Percentiles rank a stretch among this genome's conserved stretches.
Evolutionary conservation across 2,888 invertebrate species (phyloP).

Genomic region (Papilio protenor): DNA sequence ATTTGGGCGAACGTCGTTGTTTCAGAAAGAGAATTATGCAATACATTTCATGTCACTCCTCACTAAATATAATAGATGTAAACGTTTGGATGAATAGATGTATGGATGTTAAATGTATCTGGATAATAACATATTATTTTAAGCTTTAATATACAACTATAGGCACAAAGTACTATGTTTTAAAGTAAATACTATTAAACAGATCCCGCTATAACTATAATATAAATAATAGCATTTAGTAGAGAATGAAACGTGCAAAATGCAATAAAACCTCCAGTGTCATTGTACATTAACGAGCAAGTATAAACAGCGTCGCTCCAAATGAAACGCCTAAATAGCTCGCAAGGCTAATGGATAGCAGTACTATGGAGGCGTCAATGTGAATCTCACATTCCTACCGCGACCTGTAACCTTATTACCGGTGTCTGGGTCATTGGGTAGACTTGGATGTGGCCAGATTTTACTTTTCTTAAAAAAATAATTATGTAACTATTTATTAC

Average conservation of each 20-base stretch:
- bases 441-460: constrained; percentile 33
- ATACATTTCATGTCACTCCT: background rate
- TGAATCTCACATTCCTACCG: constrained; percentile 70
- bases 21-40: constrained; percentile 28
- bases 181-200: background rate
- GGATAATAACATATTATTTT: background rate
- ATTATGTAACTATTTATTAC: no score
- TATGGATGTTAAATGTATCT: background rate
- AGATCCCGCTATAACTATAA: background rate
- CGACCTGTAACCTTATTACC: constrained; percentile 61
- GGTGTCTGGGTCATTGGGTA: constrained; percentile 54
- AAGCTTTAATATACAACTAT: background rate
- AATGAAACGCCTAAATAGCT: constrained; percentile 70
- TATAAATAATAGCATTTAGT: constrained; percentile 5
- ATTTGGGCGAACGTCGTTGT: constrained; percentile 6
- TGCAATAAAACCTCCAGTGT: constrained; percentile 39
- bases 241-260: constrained; percentile 13
- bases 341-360: constrained; percentile 76
- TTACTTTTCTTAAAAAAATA: background rate
- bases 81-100: background rate
- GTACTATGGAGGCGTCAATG: constrained; percentile 70
- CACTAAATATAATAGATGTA: background rate
- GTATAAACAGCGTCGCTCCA: constrained; percentile 58
- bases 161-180: background rate
- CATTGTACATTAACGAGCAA: constrained; percentile 52